Base-by-base conservation (phyloP, 2,113 vertebrate species). In the Bucco capensis region DNA sequence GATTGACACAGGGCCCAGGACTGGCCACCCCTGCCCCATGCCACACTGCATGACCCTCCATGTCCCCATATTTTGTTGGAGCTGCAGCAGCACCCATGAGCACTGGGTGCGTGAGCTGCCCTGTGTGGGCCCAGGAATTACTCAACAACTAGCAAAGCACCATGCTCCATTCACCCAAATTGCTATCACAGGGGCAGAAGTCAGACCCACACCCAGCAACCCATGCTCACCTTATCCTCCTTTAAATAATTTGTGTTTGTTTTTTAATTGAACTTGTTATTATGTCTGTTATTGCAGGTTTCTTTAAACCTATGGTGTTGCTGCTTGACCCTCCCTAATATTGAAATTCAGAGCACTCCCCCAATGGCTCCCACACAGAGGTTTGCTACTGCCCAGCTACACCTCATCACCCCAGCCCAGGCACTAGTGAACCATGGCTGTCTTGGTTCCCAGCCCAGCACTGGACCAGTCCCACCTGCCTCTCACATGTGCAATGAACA, bases 41-140 rank as follows among this genome's bases (percentile, higher is more conserved):
- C 7, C 2, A 0, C 12, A 12, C 42, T 24, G 14, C 3, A 23
- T 7, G 23, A 38, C 33, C 14, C 16, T 53, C 33, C 1, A 3
- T 2, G 0, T 13, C 19, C 24, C 4, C 24, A 33, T 14, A n/a
- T 38, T 53, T 25, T 30, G 47, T 53, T 14, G 2, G 56, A 37
- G 62, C 18, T 42, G 18, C 10, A 38, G 54, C 2, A 53, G 54
- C 30, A 54, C 10, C 33, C 19, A 0, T 6, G 9, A 31, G 21
- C 5, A 0, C 33, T 1, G 2, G 30, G 14, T 19, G 15, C n/a
- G 27, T 1, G 4, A 1, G 2, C 27, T 27, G 44, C 25, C 10
- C 30, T 42, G 14, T 11, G 33, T 9, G 21, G 21, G 14, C 18
- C 27, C 7, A 1, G 23, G 24, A 47, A 30, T 21, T 47, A 22